Conservation (phyloP, 1,140 invertebrate genomes). For the Neelides sp. region DNA sequence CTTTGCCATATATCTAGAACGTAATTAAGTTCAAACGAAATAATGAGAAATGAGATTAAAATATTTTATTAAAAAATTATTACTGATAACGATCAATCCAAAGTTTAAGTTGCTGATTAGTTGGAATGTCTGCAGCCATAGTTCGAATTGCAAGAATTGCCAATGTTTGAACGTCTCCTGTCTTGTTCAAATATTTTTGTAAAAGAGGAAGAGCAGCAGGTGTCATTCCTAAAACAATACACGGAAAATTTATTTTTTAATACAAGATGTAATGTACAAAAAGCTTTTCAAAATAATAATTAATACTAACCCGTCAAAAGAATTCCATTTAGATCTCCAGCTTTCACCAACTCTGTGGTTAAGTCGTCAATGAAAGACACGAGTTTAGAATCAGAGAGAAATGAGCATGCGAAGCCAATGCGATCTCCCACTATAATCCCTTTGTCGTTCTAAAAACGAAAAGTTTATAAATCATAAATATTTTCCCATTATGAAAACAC, state of each 20-base stretch:
- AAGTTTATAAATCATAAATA: conserved; percentile 13
- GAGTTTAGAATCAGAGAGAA: conserved; percentile 66
- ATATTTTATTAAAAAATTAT: no score
- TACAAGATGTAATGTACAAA: conserved; percentile 8
- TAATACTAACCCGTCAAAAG: conserved; percentile 58
- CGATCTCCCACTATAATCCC: conserved; percentile 73
- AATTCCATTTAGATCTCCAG: conserved; percentile 71
- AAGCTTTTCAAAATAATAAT: not conserved
- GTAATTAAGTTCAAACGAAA: not conserved
- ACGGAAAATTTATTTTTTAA: conserved; percentile 29
- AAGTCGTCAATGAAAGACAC: conserved; percentile 62
- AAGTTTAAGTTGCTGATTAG: conserved; percentile 17
- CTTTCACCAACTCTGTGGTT: conserved; percentile 52
- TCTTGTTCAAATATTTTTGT: conserved; percentile 76
- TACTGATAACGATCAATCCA: conserved; percentile 28
- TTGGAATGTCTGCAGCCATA: conserved; percentile 26
- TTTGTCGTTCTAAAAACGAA: conserved; percentile 51
- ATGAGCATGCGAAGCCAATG: conserved; percentile 86
- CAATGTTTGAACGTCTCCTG: conserved; percentile 83
- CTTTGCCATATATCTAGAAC: no score
- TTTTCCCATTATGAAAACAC: not conserved
- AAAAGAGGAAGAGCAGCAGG: conserved; percentile 62
- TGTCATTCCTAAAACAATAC: conserved; percentile 44
- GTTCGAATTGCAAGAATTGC: conserved; percentile 25
- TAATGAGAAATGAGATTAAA: no score